Conservation (phyloP, 2,113 vertebrate genomes). For the Hepsetus odoe region DNA sequence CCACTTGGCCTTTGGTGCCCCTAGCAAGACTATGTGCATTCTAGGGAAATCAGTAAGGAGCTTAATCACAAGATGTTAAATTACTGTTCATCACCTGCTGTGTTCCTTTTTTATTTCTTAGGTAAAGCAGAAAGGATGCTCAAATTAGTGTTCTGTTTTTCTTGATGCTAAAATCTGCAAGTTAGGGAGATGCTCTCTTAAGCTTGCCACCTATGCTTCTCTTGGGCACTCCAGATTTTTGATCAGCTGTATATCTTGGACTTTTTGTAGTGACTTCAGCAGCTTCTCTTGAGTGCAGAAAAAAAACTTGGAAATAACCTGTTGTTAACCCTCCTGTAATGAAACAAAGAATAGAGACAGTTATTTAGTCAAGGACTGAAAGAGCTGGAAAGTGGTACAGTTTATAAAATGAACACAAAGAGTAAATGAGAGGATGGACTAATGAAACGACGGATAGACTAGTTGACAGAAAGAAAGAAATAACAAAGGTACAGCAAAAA, state of each 20-base stretch:
- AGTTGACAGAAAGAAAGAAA: too few relatives aligned
- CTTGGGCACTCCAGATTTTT: neutral
- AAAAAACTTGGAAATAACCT: too few relatives aligned
- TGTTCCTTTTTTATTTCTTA: too few relatives aligned
- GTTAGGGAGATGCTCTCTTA: constrained; percentile 9
- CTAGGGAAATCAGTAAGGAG: constrained; percentile 65
- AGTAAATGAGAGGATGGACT: too few relatives aligned
- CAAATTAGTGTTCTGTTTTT: neutral
- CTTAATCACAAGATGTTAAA: constrained; percentile 60
- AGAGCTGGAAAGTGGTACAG: neutral
- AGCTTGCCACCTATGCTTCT: neutral
- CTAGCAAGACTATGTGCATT: too few relatives aligned
- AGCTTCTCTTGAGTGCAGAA: too few relatives aligned
- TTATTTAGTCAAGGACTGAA: neutral
- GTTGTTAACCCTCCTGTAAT: constrained; percentile 12
- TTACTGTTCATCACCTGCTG: constrained; percentile 16
- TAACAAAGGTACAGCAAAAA: too few relatives aligned
- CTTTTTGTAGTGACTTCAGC: too few relatives aligned
- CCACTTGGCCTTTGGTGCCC: too few relatives aligned
- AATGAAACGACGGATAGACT: too few relatives aligned
- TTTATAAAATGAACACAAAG: too few relatives aligned
- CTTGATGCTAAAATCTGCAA: neutral
- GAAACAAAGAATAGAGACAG: neutral
- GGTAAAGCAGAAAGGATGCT: neutral
- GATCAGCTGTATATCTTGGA: constrained; percentile 5